These are phyloP conservation scores for Selene dorsalis DNA, from an alignment of 2,797 vertebrate genomes.

Conservation along the genomic window DNA sequence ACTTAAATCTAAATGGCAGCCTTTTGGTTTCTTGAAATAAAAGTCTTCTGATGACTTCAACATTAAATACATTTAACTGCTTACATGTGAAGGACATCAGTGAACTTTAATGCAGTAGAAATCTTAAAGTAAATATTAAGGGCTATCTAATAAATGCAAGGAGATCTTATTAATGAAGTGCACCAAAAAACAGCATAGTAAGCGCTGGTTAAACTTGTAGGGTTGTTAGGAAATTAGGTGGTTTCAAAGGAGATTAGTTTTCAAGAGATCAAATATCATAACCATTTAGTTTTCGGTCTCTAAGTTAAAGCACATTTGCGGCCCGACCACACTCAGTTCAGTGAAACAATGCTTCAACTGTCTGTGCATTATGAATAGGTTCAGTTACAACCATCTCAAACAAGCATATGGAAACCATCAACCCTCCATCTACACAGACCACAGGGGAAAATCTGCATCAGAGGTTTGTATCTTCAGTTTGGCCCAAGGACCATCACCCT, in stretches of 20 bases:
- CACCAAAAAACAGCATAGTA: too few species aligned
- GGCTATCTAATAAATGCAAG: too few species aligned
- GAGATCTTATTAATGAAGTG: too few species aligned
- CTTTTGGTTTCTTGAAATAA: not conserved
- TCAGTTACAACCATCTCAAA: constrained; percentile 50
- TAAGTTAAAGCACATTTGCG: not conserved
- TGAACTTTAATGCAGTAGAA: too few species aligned
- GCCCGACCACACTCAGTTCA: not conserved
- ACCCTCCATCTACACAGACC: constrained; percentile 1
- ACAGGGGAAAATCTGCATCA: constrained; percentile 2
- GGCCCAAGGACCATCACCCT: not conserved
- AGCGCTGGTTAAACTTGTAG: too few species aligned
- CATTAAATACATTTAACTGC: not conserved
- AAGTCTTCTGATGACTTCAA: not conserved
- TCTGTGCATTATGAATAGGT: constrained; percentile 17
- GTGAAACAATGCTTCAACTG: constrained; percentile 38
- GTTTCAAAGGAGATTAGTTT: too few species aligned
- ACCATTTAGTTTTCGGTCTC: not conserved
- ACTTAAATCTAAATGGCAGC: too few species aligned
- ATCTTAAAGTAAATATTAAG: too few species aligned
- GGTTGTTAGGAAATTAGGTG: too few species aligned
- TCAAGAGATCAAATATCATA: not conserved
- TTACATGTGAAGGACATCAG: too few species aligned
- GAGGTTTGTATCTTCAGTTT: constrained; percentile 4
- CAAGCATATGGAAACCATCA: constrained; percentile 64